A percentile compares a stretch with the other conserved stretches of the same genome.
phyloP scores from a whole-genome alignment of 2,797 vertebrate genomes.

The Schizothorax lantsangensis region DNA sequence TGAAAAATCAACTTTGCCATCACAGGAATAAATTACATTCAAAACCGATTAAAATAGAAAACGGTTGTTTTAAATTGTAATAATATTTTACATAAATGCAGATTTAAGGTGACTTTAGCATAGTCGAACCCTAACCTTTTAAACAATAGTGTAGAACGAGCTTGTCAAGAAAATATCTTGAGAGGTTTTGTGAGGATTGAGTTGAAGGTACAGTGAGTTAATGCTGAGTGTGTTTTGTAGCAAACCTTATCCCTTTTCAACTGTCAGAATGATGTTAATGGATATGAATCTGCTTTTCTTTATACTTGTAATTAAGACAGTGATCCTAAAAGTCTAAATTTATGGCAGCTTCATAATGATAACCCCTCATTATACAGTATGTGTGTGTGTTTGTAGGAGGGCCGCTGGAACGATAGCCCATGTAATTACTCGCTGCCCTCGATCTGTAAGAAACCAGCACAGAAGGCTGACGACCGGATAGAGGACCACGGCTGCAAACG shows the following conservation, averaged over 20 bases:
- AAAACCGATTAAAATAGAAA: background rate
- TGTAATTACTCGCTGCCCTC: conserved; percentile 93
- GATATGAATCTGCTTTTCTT: conserved; percentile 57
- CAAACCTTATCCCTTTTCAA: background rate
- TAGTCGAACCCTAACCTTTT: background rate
- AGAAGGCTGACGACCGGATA: conserved; percentile 82
- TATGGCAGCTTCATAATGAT: conserved; percentile 8
- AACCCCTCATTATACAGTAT: conserved; percentile 35
- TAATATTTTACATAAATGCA: background rate
- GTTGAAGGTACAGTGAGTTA: background rate
- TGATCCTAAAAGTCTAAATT: background rate
- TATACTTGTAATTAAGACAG: conserved; percentile 25
- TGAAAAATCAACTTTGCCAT: background rate
- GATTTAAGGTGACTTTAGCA: background rate
- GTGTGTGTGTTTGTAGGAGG: conserved; percentile 81
- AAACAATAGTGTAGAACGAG: background rate
- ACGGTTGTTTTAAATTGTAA: background rate
- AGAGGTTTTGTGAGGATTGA: background rate
- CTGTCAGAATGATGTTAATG: background rate
- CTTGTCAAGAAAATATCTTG: background rate
- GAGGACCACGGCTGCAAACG: conserved; percentile 90
- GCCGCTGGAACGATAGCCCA: conserved; percentile 96
- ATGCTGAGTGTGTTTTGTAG: background rate
- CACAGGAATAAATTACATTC: background rate
- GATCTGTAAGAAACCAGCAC: conserved; percentile 93